Evolutionary conservation across 2,113 vertebrate genomes (phyloP).

Genomic region (Rhynchomys soricoides): DNA sequence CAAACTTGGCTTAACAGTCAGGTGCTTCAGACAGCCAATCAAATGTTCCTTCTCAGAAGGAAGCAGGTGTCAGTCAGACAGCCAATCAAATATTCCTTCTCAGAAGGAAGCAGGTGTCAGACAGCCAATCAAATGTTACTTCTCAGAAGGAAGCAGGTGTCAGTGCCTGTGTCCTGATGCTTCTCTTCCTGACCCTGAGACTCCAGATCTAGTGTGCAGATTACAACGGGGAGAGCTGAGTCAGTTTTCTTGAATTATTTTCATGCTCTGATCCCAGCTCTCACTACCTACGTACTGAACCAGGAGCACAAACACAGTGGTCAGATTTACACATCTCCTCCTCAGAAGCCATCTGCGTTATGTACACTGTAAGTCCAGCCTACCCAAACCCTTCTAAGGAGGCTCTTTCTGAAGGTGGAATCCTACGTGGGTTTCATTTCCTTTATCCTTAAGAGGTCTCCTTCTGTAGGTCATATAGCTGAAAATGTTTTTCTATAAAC

Average conservation of each 20-base stretch:
- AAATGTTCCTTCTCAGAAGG: constrained; percentile 21
- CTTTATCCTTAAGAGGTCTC: constrained; percentile 4
- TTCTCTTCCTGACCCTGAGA: constrained; percentile 5
- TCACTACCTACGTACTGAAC: neutral
- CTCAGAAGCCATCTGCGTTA: neutral
- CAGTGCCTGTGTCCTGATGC: neutral
- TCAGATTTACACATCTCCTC: neutral
- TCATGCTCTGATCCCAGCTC: neutral
- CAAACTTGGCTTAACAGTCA: constrained; percentile 9
- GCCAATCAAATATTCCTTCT: neutral
- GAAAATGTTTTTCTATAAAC: constrained; percentile 20
- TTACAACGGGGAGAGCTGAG: constrained; percentile 1
- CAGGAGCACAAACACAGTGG: neutral
- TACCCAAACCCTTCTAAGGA: neutral
- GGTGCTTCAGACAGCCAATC: neutral
- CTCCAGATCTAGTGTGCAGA: neutral
- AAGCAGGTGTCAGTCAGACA: neutral
- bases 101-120: neutral
- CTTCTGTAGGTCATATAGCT: neutral
- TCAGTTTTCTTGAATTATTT: neutral
- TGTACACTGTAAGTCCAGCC: neutral
- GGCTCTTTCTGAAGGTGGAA: neutral
- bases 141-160: neutral
- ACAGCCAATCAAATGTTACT: neutral
- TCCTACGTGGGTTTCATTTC: neutral